Conservation (phyloP, 2,797 vertebrate genomes). For the Gadopsis bispinosus region DNA sequence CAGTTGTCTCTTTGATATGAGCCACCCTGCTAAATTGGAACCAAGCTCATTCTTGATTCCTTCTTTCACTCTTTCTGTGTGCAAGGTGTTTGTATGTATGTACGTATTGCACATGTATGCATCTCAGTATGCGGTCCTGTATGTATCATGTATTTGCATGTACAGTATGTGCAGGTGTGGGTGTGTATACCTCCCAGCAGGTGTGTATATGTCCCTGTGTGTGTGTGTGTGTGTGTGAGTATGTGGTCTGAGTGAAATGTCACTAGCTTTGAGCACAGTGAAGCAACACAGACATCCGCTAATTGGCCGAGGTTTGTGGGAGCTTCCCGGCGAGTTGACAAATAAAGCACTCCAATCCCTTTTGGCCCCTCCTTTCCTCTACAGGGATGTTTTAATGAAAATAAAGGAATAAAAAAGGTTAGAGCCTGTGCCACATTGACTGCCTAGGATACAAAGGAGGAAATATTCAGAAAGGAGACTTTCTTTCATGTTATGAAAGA, state of each 20-base stretch:
- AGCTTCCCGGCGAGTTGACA: slow-evolving; percentile 75
- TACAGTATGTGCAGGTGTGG: background rate
- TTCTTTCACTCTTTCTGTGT: slow-evolving; percentile 50
- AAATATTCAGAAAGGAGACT: slow-evolving; percentile 16
- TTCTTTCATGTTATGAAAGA: slow-evolving; percentile 13
- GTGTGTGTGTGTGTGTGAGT: slow-evolving; percentile 27
- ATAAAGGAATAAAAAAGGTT: slow-evolving; percentile 23
- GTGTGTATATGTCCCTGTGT: background rate
- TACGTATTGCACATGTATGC: background rate
- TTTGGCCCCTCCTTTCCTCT: slow-evolving; percentile 25
- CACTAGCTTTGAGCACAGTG: slow-evolving; percentile 32
- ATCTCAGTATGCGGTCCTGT: background rate
- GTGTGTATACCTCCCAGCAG: background rate
- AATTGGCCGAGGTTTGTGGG: slow-evolving; percentile 79
- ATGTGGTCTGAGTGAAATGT: slow-evolving; percentile 42
- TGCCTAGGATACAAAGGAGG: slow-evolving; percentile 12
- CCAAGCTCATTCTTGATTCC: slow-evolving; percentile 89
- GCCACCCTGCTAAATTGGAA: slow-evolving; percentile 78
- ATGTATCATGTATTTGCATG: background rate
- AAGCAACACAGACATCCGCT: slow-evolving; percentile 74
- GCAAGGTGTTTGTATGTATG: background rate
- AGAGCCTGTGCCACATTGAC: background rate
- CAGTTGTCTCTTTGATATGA: slow-evolving; percentile 86
- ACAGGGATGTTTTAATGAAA: slow-evolving; percentile 43
- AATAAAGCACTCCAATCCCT: slow-evolving; percentile 66